Conservation (phyloP, 2,888 invertebrate genomes). For the Troides helena region DNA sequence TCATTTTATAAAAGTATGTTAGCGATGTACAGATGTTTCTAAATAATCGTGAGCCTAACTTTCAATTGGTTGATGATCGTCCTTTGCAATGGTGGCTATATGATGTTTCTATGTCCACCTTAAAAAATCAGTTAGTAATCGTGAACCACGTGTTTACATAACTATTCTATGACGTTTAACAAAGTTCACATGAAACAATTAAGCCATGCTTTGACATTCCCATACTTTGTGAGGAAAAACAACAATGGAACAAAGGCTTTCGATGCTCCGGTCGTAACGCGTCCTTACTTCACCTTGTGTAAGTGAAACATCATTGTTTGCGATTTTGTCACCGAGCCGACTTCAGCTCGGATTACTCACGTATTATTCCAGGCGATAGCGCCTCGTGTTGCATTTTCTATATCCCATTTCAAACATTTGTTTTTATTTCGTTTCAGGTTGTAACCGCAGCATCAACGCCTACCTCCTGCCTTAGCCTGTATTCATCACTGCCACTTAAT, state of each 20-base stretch:
- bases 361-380: slow-evolving; percentile 24
- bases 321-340: slow-evolving; percentile 47
- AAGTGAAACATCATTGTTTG: slow-evolving; percentile 64
- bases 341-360: slow-evolving; percentile 41
- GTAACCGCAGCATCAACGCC: slow-evolving; percentile 45
- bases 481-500: slow-evolving; percentile 74
- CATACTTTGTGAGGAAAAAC: slow-evolving; percentile 42
- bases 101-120: not conserved
- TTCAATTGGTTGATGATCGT: no score
- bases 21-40: no score
- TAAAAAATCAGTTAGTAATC: not conserved
- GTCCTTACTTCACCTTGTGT: slow-evolving; percentile 43
- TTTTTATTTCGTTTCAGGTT: slow-evolving; percentile 58
- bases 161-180: slow-evolving; percentile 31
- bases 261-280: slow-evolving; percentile 48
- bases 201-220: slow-evolving; percentile 44
- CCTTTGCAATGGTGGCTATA: no score
- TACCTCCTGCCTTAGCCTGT: slow-evolving; percentile 59
- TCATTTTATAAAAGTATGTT: no score
- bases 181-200: slow-evolving; percentile 37
- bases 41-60: no score
- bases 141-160: slow-evolving; percentile 15
- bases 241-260: slow-evolving; percentile 68
- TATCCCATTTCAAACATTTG: slow-evolving; percentile 38
- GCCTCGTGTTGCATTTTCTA: slow-evolving; percentile 31